phyloP scores from a whole-genome alignment of 2,797 vertebrate genomes.

The Aeoliscus strigatus region DNA sequence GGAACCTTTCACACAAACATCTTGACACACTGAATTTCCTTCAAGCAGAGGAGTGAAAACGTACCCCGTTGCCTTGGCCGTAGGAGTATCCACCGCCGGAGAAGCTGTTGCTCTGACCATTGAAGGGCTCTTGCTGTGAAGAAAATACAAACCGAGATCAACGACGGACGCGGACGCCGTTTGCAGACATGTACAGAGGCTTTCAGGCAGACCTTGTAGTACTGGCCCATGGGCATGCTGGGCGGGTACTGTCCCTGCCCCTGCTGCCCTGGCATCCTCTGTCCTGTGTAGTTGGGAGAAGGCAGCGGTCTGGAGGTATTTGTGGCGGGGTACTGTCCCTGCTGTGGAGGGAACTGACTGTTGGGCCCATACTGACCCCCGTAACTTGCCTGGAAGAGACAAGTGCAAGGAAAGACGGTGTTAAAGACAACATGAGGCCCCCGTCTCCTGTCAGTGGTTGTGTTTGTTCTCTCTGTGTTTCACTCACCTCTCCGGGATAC shows the following conservation, averaged over 20 bases:
- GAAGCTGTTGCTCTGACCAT: constrained; percentile 86
- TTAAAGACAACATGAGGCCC: neutral
- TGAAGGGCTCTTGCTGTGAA: constrained; percentile 85
- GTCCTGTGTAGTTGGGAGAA: constrained; percentile 90
- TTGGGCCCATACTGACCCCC: constrained; percentile 95
- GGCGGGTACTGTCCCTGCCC: constrained; percentile 91
- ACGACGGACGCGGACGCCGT: neutral
- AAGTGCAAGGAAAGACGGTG: neutral
- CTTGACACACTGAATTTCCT: constrained; percentile 1
- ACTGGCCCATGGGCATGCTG: constrained; percentile 92
- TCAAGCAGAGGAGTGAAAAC: constrained; percentile 19
- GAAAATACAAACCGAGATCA: constrained; percentile 12
- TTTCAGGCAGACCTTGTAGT: constrained; percentile 87
- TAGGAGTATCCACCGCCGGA: constrained; percentile 86
- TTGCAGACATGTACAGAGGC: neutral
- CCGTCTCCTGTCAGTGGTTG: too few species aligned
- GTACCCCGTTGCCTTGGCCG: constrained; percentile 84
- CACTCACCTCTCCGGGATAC: constrained; percentile 92
- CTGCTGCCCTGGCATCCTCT: constrained; percentile 94
- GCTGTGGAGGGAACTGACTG: constrained; percentile 95
- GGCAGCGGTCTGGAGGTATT: constrained; percentile 88
- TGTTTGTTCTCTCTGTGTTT: too few species aligned
- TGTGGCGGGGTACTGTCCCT: constrained; percentile 89
- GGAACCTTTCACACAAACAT: neutral
- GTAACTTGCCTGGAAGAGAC: constrained; percentile 81